Evolutionary conservation across 1,140 invertebrate genomes (phyloP).

Genomic region (Brachionus sp.): DNA sequence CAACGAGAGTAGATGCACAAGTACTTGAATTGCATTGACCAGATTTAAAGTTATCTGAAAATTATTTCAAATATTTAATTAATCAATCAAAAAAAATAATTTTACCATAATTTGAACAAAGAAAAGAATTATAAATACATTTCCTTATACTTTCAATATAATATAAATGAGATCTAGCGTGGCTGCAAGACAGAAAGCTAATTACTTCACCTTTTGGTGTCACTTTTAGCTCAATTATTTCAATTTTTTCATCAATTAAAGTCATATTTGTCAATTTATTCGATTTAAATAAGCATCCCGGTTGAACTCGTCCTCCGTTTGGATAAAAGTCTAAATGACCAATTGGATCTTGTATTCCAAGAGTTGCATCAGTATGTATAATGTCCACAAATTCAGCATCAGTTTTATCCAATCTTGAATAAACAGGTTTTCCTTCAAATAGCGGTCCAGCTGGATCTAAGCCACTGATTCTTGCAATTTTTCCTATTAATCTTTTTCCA

Average conservation of each 20-base stretch:
- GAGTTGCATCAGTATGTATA: background rate
- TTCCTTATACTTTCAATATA: background rate
- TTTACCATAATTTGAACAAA: background rate
- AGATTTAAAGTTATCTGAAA: background rate
- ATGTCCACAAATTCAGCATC: slow-evolving; percentile 40
- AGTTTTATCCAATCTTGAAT: background rate
- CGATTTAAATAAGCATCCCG: slow-evolving; percentile 48
- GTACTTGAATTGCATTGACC: background rate
- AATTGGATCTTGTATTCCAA: slow-evolving; percentile 53
- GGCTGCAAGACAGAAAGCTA: background rate
- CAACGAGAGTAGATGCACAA: background rate
- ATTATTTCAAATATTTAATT: background rate
- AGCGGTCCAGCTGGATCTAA: slow-evolving; percentile 28
- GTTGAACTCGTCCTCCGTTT: slow-evolving; percentile 62
- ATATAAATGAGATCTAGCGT: background rate
- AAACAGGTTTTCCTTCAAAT: background rate
- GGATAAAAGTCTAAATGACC: slow-evolving; percentile 62
- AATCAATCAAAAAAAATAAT: background rate
- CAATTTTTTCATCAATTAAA: background rate
- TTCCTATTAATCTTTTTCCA: background rate
- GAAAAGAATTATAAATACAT: background rate
- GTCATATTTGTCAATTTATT: background rate
- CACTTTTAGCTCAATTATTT: background rate
- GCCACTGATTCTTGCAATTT: slow-evolving; percentile 8
- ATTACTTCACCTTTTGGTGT: background rate